A percentile compares a stretch with the other conserved stretches of the same genome.
These are phyloP conservation scores for Antheraea pernyi DNA, from an alignment of 1,140 invertebrate genomes.

Conservation along the genomic window DNA sequence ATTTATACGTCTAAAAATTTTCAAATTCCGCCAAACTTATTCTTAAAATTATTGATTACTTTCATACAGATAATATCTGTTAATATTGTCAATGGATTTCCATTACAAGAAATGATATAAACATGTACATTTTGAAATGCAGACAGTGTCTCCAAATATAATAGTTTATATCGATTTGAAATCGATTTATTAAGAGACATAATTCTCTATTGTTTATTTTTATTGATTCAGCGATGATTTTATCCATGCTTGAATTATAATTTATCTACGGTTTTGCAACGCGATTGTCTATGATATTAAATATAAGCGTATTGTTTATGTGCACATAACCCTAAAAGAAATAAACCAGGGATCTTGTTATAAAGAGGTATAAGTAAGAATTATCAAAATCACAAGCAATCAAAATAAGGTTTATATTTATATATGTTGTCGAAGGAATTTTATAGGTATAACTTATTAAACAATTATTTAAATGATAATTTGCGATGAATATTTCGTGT, in stretches of 20 bases:
- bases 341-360: neutral
- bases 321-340: neutral
- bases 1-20: too few species aligned
- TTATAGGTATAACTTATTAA: neutral
- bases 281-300: neutral
- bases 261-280: neutral
- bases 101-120: too few species aligned
- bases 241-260: neutral
- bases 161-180: neutral
- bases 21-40: too few species aligned
- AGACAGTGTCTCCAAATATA: too few species aligned
- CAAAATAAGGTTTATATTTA: neutral
- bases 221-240: too few species aligned
- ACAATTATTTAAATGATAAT: neutral
- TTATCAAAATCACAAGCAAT: neutral
- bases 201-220: neutral
- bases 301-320: neutral
- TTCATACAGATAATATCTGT: too few species aligned
- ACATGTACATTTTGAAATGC: too few species aligned
- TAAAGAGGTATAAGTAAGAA: neutral
- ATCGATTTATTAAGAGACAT: neutral
- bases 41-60: too few species aligned
- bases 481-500: neutral
- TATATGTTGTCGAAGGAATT: neutral
- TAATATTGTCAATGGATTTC: too few species aligned